Conservation (phyloP, 2,888 invertebrate species). For the Orgyia antiqua region DNA sequence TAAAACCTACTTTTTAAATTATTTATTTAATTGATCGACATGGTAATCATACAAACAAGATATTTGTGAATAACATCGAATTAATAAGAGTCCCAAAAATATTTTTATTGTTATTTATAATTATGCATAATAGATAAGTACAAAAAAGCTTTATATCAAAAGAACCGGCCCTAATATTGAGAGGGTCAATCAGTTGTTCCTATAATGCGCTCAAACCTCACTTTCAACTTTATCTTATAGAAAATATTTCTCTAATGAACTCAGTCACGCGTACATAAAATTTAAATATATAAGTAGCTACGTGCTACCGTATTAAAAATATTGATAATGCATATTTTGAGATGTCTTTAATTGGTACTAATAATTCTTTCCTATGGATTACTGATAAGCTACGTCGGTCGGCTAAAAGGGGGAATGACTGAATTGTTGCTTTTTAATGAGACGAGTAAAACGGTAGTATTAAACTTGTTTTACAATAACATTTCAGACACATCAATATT, state of each 20-base stretch:
- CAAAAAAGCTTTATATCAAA: constrained; percentile 1
- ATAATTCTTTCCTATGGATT: constrained; percentile 67
- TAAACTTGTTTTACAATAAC: too few relatives aligned
- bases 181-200: constrained; percentile 5
- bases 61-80: too few relatives aligned
- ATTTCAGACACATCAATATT: too few relatives aligned
- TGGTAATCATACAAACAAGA: too few relatives aligned
- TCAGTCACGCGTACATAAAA: constrained; percentile 70
- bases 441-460: constrained; percentile 50
- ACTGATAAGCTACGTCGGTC: constrained; percentile 52
- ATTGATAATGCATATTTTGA: constrained; percentile 71
- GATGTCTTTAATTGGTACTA: constrained; percentile 66
- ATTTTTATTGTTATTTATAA: too few relatives aligned
- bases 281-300: constrained; percentile 69
- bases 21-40: too few relatives aligned
- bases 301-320: constrained; percentile 75
- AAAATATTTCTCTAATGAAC: constrained; percentile 61
- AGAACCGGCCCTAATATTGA: constrained; percentile 1
- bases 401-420: constrained; percentile 55
- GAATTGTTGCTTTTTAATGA: constrained; percentile 53
- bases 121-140: too few relatives aligned
- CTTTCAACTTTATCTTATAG: constrained; percentile 48
- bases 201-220: constrained; percentile 8
- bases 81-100: too few relatives aligned
- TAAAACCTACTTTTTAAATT: too few relatives aligned